A percentile compares a stretch with the other conserved stretches of the same genome.
Evolutionary conservation across 2,888 invertebrate genomes (phyloP).

Genomic region (Aethes cnicana): DNA sequence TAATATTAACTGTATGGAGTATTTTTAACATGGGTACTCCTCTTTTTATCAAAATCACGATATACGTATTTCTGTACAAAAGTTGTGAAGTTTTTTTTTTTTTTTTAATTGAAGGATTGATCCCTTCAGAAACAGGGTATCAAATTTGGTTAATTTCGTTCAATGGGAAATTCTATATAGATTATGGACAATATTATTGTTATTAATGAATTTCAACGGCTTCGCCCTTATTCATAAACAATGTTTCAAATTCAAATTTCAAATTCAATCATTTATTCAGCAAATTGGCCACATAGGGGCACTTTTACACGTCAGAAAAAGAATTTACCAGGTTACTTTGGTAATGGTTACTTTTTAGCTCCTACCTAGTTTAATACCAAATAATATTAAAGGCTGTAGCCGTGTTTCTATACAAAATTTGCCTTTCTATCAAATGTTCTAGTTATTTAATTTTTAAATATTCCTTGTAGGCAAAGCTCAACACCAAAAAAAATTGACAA

Average conservation of each 20-base stretch:
- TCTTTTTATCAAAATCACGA: constrained; percentile 35
- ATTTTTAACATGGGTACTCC: constrained; percentile 13
- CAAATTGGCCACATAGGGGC: too few species aligned
- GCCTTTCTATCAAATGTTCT: too few species aligned
- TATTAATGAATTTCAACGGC: constrained; percentile 40
- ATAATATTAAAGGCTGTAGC: too few species aligned
- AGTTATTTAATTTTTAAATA: too few species aligned
- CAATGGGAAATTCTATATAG: constrained; percentile 48
- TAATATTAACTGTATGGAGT: not conserved
- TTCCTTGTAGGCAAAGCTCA: too few species aligned
- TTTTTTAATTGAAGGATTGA: constrained; percentile 40
- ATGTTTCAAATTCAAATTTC: too few species aligned
- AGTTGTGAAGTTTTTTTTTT: constrained; percentile 34
- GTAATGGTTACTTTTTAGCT: too few species aligned
- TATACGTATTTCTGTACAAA: constrained; percentile 52
- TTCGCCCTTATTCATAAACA: constrained; percentile 56
- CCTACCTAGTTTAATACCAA: constrained; percentile 19
- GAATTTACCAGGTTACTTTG: too few species aligned
- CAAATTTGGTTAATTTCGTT: constrained; percentile 46
- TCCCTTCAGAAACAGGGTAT: constrained; percentile 65
- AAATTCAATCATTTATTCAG: too few species aligned
- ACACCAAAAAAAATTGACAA: too few species aligned
- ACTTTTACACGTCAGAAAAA: too few species aligned
- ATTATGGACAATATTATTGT: constrained; percentile 72
- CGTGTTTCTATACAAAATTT: too few species aligned